These are phyloP conservation scores for Tringa solitaria DNA, from an alignment of 2,113 vertebrate genomes.

Conservation along the genomic window DNA sequence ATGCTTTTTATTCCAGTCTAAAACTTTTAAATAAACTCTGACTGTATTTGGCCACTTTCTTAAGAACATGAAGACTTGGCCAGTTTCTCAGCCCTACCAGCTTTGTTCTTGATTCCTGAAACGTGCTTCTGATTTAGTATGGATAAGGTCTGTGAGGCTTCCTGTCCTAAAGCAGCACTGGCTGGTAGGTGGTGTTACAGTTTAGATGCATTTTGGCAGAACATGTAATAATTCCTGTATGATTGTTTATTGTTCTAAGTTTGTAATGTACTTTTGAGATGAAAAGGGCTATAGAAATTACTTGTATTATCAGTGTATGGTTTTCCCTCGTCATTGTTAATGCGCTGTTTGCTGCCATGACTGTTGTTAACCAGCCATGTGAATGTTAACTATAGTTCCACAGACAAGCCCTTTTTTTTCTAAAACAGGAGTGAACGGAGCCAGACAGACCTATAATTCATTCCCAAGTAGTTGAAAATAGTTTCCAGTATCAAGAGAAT, in stretches of 20 bases:
- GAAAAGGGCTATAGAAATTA: constrained; percentile 47
- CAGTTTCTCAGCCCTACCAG: neutral
- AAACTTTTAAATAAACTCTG: neutral
- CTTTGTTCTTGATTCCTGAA: constrained; percentile 43
- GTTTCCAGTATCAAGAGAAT: constrained; percentile 55
- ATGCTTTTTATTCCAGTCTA: neutral
- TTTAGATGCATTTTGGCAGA: constrained; percentile 3
- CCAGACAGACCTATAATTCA: constrained; percentile 55
- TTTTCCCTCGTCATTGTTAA: constrained; percentile 41
- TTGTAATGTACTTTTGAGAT: constrained; percentile 19
- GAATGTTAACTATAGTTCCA: constrained; percentile 8
- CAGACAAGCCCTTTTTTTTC: constrained; percentile 13
- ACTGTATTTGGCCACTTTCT: neutral
- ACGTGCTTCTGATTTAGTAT: neutral
- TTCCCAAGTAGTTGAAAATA: constrained; percentile 58
- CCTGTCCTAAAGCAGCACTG: neutral
- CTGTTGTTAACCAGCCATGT: neutral
- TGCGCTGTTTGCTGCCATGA: neutral
- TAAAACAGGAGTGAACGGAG: constrained; percentile 5
- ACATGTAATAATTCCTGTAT: neutral
- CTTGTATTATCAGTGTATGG: neutral
- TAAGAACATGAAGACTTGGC: neutral
- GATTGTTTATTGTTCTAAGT: constrained; percentile 34
- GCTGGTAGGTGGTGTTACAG: neutral
- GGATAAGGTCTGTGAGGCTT: constrained; percentile 10